Evolutionary conservation across 2,797 vertebrate genomes (phyloP).

Genomic region (Acrocephalus scirpaceus): DNA sequence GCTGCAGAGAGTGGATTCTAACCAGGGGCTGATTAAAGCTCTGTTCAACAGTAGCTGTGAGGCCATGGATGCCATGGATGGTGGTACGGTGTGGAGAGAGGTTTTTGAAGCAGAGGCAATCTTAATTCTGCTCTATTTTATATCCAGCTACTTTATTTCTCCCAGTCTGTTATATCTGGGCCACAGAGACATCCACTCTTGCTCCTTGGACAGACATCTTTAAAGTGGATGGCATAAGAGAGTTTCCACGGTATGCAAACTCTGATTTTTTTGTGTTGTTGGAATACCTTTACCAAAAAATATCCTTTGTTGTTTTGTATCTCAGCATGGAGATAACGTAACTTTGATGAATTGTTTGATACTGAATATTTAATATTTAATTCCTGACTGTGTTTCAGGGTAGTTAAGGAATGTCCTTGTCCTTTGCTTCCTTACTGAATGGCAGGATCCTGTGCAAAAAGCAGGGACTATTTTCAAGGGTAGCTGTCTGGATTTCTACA

Average conservation of each 20-base stretch:
- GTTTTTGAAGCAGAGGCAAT: not conserved
- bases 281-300: not conserved
- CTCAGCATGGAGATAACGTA: not conserved
- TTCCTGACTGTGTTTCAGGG: not conserved
- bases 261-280: not conserved
- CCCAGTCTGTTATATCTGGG: not conserved
- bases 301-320: not conserved
- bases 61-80: rapidly evolving
- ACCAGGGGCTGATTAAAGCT: not conserved
- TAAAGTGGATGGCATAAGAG: not conserved
- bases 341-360: not conserved
- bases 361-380: not conserved
- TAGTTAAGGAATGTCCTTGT: not conserved
- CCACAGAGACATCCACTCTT: not conserved
- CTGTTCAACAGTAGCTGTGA: rapidly evolving
- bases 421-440: not conserved
- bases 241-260: not conserved
- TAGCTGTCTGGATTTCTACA: not conserved
- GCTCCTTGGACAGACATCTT: not conserved
- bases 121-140: not conserved
- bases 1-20: not conserved
- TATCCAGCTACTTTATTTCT: not conserved
- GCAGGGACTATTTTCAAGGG: not conserved
- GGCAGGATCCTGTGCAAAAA: not conserved
- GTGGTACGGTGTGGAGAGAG: rapidly evolving